Percentiles rank a stretch among this genome's conserved stretches.
phyloP scores from a whole-genome alignment of 1,140 invertebrate species.

The Megalopta genalis region DNA sequence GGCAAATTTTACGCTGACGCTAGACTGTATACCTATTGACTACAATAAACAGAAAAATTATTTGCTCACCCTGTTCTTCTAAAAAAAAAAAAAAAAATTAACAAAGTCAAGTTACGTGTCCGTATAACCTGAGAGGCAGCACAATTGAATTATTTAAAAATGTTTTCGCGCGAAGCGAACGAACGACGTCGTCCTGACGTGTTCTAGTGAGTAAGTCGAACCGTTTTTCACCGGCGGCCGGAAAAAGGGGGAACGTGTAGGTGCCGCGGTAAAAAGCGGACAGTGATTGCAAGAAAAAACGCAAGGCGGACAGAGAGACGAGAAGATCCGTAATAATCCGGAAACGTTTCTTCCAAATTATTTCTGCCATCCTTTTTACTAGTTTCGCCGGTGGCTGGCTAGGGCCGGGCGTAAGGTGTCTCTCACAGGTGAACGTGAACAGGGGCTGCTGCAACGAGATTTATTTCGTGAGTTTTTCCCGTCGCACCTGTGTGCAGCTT shows the following conservation, averaged over 20 bases:
- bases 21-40: too few relatives aligned
- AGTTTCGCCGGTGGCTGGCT: conserved; percentile 9
- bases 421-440: conserved; percentile 45
- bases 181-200: neutral
- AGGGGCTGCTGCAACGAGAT: conserved; percentile 62
- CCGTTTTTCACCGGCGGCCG: neutral
- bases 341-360: conserved; percentile 41
- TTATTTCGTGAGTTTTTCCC: conserved; percentile 75
- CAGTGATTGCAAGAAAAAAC: conserved; percentile 21
- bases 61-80: too few relatives aligned
- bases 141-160: neutral
- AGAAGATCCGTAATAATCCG: conserved; percentile 30
- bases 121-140: too few relatives aligned
- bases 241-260: neutral
- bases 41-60: too few relatives aligned
- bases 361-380: conserved; percentile 31
- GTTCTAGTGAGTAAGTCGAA: neutral
- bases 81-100: too few relatives aligned
- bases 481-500: conserved; percentile 73
- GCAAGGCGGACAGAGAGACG: neutral
- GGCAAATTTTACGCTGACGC: too few relatives aligned
- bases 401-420: conserved; percentile 39
- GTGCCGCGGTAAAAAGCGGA: neutral
- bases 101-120: too few relatives aligned
- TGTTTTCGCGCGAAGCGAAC: neutral